Conservation (phyloP, 2,797 vertebrate species). For the Sebastiscus albofasciatus region DNA sequence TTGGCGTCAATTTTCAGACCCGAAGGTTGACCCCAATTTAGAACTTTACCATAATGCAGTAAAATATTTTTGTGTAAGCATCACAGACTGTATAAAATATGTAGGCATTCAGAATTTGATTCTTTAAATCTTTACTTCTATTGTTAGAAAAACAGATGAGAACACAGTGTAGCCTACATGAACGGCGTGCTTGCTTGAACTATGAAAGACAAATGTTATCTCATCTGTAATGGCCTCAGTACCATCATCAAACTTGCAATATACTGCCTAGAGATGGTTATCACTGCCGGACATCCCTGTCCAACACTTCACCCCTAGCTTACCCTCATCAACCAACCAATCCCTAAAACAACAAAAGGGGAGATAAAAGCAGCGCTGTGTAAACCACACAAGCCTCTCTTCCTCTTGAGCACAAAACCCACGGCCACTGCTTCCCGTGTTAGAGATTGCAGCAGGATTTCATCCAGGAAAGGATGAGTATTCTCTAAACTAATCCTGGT, state of each 20-base stretch:
- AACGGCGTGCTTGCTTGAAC: conserved; percentile 30
- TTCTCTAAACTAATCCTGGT: conserved; percentile 73
- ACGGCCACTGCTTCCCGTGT: conserved; percentile 62
- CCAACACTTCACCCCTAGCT: conserved; percentile 65
- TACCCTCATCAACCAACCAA: conserved; percentile 64
- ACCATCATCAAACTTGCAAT: conserved; percentile 59
- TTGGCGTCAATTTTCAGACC: too few relatives aligned
- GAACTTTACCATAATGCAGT: background rate
- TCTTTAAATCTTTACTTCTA: background rate
- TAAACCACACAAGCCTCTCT: conserved; percentile 78
- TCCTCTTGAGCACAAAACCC: conserved; percentile 76
- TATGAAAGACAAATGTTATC: conserved; percentile 42
- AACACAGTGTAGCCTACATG: conserved; percentile 12
- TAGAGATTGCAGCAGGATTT: conserved; percentile 73
- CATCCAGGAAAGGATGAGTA: conserved; percentile 78
- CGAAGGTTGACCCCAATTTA: background rate
- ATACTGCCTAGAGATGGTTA: conserved; percentile 69
- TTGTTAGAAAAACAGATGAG: conserved; percentile 3
- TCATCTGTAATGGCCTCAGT: conserved; percentile 50
- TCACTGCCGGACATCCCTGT: conserved; percentile 72
- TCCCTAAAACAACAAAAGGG: conserved; percentile 77
- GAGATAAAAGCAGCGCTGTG: conserved; percentile 74
- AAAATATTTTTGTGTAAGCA: background rate
- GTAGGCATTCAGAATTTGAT: background rate
- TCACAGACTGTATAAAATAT: too few relatives aligned